Percentiles rank a stretch among this genome's conserved stretches.
phyloP scores from a whole-genome alignment of 1,140 invertebrate species.

The Drosophila arizonae region DNA sequence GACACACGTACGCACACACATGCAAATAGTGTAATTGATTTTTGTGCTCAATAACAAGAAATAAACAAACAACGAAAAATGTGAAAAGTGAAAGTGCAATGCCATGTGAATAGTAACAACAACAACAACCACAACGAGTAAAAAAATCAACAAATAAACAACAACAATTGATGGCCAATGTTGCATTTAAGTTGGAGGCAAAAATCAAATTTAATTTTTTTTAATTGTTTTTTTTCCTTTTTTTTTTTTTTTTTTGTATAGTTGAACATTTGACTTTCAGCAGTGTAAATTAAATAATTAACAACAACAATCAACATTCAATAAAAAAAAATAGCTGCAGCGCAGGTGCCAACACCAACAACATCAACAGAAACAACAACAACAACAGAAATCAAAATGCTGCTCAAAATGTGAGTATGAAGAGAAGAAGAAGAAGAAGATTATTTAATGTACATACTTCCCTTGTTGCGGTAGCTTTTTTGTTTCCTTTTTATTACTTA shows the following conservation, averaged over 20 bases:
- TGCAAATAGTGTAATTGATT: slow-evolving; percentile 51
- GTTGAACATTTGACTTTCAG: slow-evolving; percentile 71
- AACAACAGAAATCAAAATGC: slow-evolving; percentile 53
- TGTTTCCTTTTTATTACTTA: too few relatives aligned
- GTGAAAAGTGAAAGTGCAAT: slow-evolving; percentile 81
- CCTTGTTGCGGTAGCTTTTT: neutral
- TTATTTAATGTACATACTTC: neutral
- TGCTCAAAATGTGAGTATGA: slow-evolving; percentile 71
- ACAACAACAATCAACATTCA: slow-evolving; percentile 9
- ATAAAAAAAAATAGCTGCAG: neutral
- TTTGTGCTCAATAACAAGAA: slow-evolving; percentile 24
- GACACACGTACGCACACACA: slow-evolving; percentile 12
- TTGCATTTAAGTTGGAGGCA: slow-evolving; percentile 3
- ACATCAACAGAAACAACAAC: slow-evolving; percentile 35
- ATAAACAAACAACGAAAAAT: slow-evolving; percentile 46
- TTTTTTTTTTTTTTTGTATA: slow-evolving; percentile 43
- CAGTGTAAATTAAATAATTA: slow-evolving; percentile 61
- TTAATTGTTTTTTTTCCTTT: slow-evolving; percentile 15
- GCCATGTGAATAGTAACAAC: slow-evolving; percentile 33
- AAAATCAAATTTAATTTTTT: slow-evolving; percentile 30
- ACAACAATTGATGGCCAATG: slow-evolving; percentile 11
- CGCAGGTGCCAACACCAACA: slow-evolving; percentile 14
- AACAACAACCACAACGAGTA: slow-evolving; percentile 8
- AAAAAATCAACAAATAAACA: slow-evolving; percentile 17
- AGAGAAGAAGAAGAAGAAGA: neutral